Conservation (phyloP, 1,140 invertebrate species). For the Parapsyche elsis region DNA sequence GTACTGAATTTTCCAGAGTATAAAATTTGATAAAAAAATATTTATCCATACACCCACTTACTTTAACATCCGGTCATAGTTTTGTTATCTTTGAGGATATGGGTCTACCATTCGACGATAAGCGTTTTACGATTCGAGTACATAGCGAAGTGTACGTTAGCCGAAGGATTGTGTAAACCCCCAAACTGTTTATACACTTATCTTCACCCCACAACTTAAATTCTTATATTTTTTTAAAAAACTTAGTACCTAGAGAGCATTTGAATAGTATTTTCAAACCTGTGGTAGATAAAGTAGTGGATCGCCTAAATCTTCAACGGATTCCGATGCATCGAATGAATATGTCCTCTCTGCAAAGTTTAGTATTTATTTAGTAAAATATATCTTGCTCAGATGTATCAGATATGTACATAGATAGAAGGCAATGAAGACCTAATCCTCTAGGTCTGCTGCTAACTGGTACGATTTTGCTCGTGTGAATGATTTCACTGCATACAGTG, state of each 20-base stretch:
- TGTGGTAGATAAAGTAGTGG: constrained; percentile 40
- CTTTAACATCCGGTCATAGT: too few species aligned
- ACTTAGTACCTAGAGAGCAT: neutral
- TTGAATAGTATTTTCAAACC: constrained; percentile 22
- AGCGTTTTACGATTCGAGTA: too few species aligned
- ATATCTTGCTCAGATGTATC: too few species aligned
- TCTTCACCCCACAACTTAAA: neutral
- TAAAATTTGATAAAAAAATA: too few species aligned
- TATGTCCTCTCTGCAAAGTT: constrained; percentile 49
- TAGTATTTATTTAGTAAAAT: too few species aligned
- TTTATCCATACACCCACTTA: too few species aligned
- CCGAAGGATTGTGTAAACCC: too few species aligned
- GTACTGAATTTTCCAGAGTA: too few species aligned
- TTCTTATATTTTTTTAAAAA: neutral
- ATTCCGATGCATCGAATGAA: constrained; percentile 48
- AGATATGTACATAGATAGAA: neutral
- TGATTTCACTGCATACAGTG: constrained; percentile 63
- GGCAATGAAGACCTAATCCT: constrained; percentile 39
- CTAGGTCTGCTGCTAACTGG: constrained; percentile 57
- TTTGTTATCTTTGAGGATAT: too few species aligned
- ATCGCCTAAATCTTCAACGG: constrained; percentile 49
- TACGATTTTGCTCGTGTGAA: constrained; percentile 61
- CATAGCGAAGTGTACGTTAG: too few species aligned
- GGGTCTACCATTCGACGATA: too few species aligned
- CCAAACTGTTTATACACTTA: too few species aligned